Percentiles rank a stretch among this genome's conserved stretches.
phyloP scores from a whole-genome alignment of 2,113 vertebrate species.

The Cottus gobio region DNA sequence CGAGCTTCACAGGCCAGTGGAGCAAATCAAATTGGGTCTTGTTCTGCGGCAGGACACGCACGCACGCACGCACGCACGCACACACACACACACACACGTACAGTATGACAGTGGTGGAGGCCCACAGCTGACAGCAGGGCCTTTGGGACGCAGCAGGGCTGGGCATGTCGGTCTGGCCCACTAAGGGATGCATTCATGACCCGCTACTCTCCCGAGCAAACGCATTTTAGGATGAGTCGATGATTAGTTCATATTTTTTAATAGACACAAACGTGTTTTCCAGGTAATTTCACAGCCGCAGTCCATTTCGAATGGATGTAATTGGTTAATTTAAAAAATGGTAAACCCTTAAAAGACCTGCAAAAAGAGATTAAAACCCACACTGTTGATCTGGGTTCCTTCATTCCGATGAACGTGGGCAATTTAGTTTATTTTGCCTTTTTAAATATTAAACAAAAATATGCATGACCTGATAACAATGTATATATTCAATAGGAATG shows the following conservation, averaged over 20 bases:
- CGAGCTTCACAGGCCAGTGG: conserved; percentile 95
- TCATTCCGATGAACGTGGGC: not conserved
- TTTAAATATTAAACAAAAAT: not conserved
- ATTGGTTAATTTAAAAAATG: not conserved
- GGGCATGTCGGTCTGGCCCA: conserved; percentile 70
- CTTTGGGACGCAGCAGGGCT: conserved; percentile 70
- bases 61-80: conserved; percentile 8
- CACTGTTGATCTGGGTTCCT: not conserved
- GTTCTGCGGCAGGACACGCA: conserved; percentile 83
- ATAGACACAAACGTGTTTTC: not conserved
- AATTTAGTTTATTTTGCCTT: not conserved
- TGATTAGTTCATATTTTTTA: conserved; percentile 9
- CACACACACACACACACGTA: conserved; percentile 59
- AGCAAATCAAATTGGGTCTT: conserved; percentile 98
- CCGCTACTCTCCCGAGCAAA: conserved; percentile 62
- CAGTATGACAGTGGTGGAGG: conserved; percentile 60
- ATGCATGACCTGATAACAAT: not conserved
- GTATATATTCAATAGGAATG: not conserved
- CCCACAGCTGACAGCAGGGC: conserved; percentile 64
- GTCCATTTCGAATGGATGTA: not conserved
- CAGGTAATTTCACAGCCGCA: not conserved
- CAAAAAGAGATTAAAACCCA: not conserved
- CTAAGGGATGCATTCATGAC: conserved; percentile 64
- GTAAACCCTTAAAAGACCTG: not conserved
- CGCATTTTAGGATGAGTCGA: not conserved